Conservation (phyloP, 2,888 invertebrate species). For the Chelonus formosanus region DNA sequence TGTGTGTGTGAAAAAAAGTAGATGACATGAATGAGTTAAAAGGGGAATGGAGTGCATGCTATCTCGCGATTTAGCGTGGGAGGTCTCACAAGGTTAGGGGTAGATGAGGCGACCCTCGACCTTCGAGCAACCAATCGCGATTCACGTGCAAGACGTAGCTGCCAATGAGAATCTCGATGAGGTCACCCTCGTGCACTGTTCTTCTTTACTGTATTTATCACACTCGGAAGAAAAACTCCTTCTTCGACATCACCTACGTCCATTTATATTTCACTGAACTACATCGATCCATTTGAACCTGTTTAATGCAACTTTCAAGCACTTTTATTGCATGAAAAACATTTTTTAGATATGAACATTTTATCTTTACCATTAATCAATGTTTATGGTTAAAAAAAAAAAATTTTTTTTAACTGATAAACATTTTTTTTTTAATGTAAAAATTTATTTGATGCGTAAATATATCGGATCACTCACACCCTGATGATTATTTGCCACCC, state of each 20-base stretch:
- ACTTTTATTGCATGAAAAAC: background rate
- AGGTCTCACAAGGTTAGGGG: constrained; percentile 34
- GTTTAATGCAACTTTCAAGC: too few relatives aligned
- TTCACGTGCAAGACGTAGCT: constrained; percentile 50
- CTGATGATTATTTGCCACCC: constrained; percentile 9
- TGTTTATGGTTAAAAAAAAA: background rate
- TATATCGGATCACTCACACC: constrained; percentile 9
- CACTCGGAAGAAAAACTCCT: background rate
- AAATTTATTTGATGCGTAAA: background rate
- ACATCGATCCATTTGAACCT: background rate
- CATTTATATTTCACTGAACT: background rate
- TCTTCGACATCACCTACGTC: background rate
- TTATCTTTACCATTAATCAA: background rate
- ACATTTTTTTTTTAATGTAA: too few relatives aligned
- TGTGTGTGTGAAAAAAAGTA: too few relatives aligned
- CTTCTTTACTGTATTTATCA: background rate
- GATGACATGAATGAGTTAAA: background rate
- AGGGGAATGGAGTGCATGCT: constrained; percentile 10
- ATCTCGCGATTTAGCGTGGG: constrained; percentile 27
- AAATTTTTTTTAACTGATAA: too few relatives aligned
- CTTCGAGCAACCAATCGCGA: constrained; percentile 57
- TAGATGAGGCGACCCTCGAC: constrained; percentile 55
- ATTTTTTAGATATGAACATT: background rate
- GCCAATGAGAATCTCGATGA: constrained; percentile 52
- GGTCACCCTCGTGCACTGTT: background rate